These are phyloP conservation scores for Petrocephalus zakoni DNA, from an alignment of 2,113 vertebrate species.

Conservation along the genomic window DNA sequence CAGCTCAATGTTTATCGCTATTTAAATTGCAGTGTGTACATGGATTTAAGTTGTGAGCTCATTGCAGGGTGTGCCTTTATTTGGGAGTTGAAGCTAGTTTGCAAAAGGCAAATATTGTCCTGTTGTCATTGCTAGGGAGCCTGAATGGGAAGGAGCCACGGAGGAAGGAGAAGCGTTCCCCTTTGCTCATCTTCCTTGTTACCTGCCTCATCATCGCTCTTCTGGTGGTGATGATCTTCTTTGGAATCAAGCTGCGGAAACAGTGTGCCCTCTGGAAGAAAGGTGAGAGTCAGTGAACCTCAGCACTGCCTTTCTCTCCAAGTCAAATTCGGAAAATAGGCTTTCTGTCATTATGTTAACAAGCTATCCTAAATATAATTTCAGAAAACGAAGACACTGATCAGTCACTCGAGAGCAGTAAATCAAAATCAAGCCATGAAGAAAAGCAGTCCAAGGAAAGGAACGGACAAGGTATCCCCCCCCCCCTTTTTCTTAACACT, in stretches of 20 bases:
- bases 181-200: conserved; percentile 70
- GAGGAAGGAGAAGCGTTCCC: conserved; percentile 28
- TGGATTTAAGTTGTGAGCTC: background rate
- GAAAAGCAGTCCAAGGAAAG: conserved; percentile 60
- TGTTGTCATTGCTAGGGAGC: conserved; percentile 28
- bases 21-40: background rate
- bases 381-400: conserved; percentile 80
- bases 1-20: background rate
- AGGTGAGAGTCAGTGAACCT: conserved; percentile 54
- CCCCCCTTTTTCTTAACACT: background rate
- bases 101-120: background rate
- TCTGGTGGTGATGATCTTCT: conserved; percentile 74
- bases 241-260: conserved; percentile 71
- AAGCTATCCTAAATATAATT: conserved; percentile 38
- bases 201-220: conserved; percentile 67
- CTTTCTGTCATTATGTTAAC: background rate
- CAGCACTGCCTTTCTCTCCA: background rate
- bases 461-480: conserved; percentile 50
- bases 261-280: conserved; percentile 76
- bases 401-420: conserved; percentile 75
- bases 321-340: background rate
- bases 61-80: background rate
- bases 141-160: background rate
- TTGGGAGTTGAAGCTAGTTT: background rate
- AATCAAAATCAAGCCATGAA: conserved; percentile 76